phyloP scores from a whole-genome alignment of 2,888 invertebrate species.

The Sympetrum striolatum region DNA sequence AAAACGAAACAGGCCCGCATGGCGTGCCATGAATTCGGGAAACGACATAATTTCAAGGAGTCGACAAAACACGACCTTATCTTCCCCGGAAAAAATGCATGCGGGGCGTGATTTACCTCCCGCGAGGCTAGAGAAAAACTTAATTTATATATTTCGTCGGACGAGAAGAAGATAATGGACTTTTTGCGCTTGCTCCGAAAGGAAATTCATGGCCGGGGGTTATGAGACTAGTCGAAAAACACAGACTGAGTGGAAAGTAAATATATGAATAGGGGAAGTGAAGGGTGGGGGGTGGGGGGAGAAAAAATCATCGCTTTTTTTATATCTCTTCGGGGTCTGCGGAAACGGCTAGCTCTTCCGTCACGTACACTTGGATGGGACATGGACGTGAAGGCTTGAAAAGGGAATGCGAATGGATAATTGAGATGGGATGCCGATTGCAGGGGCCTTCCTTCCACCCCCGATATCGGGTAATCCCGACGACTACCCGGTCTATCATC shows the following conservation, averaged over 20 bases:
- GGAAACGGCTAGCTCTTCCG: neutral
- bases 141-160: neutral
- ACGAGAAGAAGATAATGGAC: neutral
- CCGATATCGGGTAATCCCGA: neutral
- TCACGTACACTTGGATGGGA: neutral
- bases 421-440: neutral
- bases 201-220: neutral
- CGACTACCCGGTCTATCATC: neutral
- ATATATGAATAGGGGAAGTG: neutral
- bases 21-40: slow-evolving; percentile 37
- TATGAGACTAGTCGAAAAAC: neutral
- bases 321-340: too few species aligned
- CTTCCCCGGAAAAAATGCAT: neutral
- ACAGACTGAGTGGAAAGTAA: neutral
- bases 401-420: neutral
- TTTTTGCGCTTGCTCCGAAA: neutral
- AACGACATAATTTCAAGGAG: slow-evolving; percentile 39
- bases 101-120: slow-evolving; percentile 17
- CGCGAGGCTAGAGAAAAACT: neutral
- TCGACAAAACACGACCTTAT: slow-evolving; percentile 30
- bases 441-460: neutral
- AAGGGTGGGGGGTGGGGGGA: neutral
- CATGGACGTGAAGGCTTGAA: neutral
- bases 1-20: slow-evolving; percentile 29
- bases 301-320: neutral